Percentiles rank a stretch among this genome's conserved stretches.
Evolutionary conservation across 2,113 vertebrate genomes (phyloP).

Genomic region (Gavia stellata): DNA sequence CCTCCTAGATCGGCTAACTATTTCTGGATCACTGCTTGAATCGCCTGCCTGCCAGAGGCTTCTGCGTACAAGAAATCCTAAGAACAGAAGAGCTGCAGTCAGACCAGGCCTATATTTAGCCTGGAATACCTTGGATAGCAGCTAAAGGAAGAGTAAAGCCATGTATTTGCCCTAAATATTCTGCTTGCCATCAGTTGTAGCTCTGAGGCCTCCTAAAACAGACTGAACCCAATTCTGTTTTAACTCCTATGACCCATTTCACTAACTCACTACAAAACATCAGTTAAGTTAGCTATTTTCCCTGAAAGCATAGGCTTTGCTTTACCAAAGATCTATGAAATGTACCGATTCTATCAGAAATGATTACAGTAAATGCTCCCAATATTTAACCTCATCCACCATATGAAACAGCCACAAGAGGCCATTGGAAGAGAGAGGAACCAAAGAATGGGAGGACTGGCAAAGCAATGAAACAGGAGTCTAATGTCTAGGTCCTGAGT

Average conservation of each 20-base stretch:
- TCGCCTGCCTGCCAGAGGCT: neutral
- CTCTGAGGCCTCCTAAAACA: neutral
- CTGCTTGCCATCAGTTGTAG: neutral
- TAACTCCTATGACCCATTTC: neutral
- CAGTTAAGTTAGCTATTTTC: neutral
- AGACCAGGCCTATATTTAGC: neutral
- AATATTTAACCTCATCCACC: neutral
- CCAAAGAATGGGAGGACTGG: neutral
- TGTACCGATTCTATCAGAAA: neutral
- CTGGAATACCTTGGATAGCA: neutral
- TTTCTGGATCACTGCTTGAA: neutral
- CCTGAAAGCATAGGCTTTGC: neutral
- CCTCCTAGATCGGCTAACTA: neutral
- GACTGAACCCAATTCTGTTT: neutral
- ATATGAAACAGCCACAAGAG: neutral
- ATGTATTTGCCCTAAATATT: neutral
- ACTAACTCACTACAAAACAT: neutral
- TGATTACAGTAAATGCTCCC: neutral
- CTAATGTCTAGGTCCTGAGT: fast-evolving
- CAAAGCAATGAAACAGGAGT: neutral
- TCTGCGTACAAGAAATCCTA: neutral
- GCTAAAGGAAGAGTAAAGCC: neutral
- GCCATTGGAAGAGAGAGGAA: neutral
- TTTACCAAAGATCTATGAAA: neutral
- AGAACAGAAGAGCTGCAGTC: neutral